These are phyloP conservation scores for Cheilosia impressa DNA, from an alignment of 2,888 invertebrate species.

Conservation along the genomic window DNA sequence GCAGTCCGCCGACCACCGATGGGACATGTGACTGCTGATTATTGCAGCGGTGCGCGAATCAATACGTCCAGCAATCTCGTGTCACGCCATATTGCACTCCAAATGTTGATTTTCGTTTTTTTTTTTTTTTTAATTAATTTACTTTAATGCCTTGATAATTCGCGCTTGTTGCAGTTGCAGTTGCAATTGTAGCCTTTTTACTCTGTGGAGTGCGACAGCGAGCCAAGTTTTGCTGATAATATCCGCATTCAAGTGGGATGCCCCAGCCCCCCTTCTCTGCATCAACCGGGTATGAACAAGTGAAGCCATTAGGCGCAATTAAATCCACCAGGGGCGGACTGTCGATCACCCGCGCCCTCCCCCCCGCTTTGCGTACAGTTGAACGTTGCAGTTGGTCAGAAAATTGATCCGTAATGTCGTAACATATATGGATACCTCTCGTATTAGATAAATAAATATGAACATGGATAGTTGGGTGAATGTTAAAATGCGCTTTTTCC, in stretches of 20 bases:
- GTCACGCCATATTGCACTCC: conserved; percentile 81
- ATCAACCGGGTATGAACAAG: conserved; percentile 49
- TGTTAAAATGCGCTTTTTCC: conserved; percentile 72
- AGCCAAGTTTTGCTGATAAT: conserved; percentile 41
- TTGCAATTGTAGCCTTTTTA: conserved; percentile 37
- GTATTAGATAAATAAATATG: conserved; percentile 67
- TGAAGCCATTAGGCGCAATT: conserved; percentile 73
- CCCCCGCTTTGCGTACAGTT: conserved; percentile 19
- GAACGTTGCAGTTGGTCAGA: conserved; percentile 72
- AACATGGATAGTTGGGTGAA: conserved; percentile 21
- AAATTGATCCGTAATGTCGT: conserved; percentile 73
- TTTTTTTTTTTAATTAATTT: conserved; percentile 78
- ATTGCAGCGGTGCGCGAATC: conserved; percentile 51
- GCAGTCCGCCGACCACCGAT: conserved; percentile 34
- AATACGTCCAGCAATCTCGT: conserved; percentile 74
- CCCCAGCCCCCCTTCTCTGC: conserved; percentile 9
- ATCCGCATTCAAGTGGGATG: conserved; percentile 65
- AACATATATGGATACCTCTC: conserved; percentile 36
- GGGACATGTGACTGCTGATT: conserved; percentile 52
- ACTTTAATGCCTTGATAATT: conserved; percentile 81
- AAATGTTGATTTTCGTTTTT: conserved; percentile 79
- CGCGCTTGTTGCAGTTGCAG: conserved; percentile 68
- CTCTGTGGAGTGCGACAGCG: conserved; percentile 29
- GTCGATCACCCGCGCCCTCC: conserved; percentile 2
- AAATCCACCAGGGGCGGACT: conserved; percentile 38